phyloP scores from a whole-genome alignment of 1,140 invertebrate genomes.

The Ridgeia piscesae region DNA sequence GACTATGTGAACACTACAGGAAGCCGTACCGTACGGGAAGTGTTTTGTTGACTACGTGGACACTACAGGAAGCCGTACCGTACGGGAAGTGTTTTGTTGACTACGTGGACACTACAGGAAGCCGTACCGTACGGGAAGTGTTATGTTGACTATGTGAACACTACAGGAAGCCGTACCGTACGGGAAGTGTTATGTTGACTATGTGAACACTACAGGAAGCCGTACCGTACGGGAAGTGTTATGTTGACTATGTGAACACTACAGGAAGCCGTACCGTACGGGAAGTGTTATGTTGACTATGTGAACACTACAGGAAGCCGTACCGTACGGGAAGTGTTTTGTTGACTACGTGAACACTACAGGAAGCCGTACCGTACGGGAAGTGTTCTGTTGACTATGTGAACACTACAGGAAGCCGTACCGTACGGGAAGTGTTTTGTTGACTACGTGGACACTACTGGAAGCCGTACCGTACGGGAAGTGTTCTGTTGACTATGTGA shows the following conservation, averaged over 20 bases:
- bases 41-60: too few relatives aligned
- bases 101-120: too few relatives aligned
- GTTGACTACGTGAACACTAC: too few relatives aligned
- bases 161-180: neutral
- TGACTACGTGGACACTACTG: too few relatives aligned
- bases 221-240: neutral
- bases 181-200: slow-evolving; percentile 53
- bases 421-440: slow-evolving; percentile 57
- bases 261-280: neutral
- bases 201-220: neutral
- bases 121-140: slow-evolving; percentile 52
- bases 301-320: too few relatives aligned
- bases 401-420: too few relatives aligned
- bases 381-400: too few relatives aligned
- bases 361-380: neutral
- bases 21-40: neutral
- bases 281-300: neutral
- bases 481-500: too few relatives aligned
- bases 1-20: too few relatives aligned
- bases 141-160: too few relatives aligned
- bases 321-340: neutral
- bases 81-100: slow-evolving; percentile 59
- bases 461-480: neutral
- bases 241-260: too few relatives aligned
- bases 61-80: neutral